Evolutionary conservation across 2,888 invertebrate genomes (phyloP).

Genomic region (Dryomyza anilis): DNA sequence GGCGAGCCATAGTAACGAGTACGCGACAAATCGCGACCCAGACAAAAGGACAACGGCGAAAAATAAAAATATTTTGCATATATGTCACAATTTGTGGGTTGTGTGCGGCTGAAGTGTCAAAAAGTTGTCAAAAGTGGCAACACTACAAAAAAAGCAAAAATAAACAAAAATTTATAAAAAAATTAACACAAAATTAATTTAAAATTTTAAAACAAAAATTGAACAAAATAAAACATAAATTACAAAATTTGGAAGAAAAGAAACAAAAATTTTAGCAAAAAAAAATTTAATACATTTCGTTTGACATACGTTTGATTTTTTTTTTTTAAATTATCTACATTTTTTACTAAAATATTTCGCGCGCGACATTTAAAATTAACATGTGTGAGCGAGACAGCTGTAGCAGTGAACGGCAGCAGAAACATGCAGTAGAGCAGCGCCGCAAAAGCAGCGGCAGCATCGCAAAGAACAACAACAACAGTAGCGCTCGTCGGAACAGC

Average conservation of each 20-base stretch:
- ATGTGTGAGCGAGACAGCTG: conserved; percentile 42
- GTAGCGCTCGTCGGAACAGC: conserved; percentile 22
- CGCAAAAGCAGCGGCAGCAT: conserved; percentile 24
- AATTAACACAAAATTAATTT: too few relatives aligned
- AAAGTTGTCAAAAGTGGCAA: conserved; percentile 1
- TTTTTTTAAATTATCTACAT: too few relatives aligned
- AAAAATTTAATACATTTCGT: conserved; percentile 11
- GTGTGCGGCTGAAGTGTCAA: conserved; percentile 12
- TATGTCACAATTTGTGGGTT: neutral
- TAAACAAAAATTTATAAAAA: conserved; percentile 2
- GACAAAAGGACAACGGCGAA: too few relatives aligned
- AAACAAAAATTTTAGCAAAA: too few relatives aligned
- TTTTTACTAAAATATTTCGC: too few relatives aligned
- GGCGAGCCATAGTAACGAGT: too few relatives aligned
- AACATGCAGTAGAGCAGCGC: conserved; percentile 25
- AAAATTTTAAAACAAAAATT: too few relatives aligned
- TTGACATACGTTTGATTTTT: too few relatives aligned
- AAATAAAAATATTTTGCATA: too few relatives aligned
- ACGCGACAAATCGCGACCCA: too few relatives aligned
- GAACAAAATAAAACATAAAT: too few relatives aligned
- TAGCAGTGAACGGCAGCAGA: conserved; percentile 18
- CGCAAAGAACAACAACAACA: conserved; percentile 23
- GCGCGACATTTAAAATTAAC: conserved; percentile 17
- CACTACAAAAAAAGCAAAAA: neutral
- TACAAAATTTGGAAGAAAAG: too few relatives aligned